These are phyloP conservation scores for Orchesella flavescens DNA, from an alignment of 2,888 invertebrate species.

Conservation along the genomic window DNA sequence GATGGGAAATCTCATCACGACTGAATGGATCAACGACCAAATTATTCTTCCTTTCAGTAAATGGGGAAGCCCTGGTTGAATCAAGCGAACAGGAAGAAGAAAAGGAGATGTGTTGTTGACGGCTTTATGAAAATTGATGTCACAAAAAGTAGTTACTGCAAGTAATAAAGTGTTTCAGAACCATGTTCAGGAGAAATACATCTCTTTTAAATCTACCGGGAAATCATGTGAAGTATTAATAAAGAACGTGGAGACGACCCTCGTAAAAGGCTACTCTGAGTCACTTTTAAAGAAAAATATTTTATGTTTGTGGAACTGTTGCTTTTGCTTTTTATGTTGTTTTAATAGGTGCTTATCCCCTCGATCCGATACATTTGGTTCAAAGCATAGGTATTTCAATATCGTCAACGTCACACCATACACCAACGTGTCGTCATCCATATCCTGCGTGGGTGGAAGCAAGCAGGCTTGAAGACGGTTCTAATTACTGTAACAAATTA, in stretches of 20 bases:
- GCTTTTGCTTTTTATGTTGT: not conserved
- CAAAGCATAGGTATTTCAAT: too few species aligned
- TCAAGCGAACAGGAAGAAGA: not conserved
- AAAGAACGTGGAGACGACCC: too few species aligned
- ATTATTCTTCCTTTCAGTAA: slow-evolving; percentile 5
- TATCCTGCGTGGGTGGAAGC: not conserved
- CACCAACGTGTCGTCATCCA: too few species aligned
- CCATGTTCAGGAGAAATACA: not conserved
- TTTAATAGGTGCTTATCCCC: too few species aligned
- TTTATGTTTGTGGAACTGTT: not conserved
- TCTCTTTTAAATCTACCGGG: slow-evolving; percentile 19
- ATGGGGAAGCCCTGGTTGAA: not conserved
- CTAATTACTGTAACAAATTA: slow-evolving; percentile 1
- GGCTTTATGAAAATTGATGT: slow-evolving; percentile 43
- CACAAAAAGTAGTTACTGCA: not conserved
- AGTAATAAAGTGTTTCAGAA: not conserved
- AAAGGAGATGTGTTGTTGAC: not conserved
- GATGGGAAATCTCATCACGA: slow-evolving; percentile 49
- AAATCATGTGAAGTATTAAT: not conserved
- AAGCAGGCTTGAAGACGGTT: not conserved
- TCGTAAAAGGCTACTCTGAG: too few species aligned
- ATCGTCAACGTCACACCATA: too few species aligned
- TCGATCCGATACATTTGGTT: too few species aligned
- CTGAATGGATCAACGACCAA: slow-evolving; percentile 26
- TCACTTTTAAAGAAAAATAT: too few species aligned